Base-by-base conservation (phyloP, 2,113 vertebrate species). In the Labeo catla region DNA sequence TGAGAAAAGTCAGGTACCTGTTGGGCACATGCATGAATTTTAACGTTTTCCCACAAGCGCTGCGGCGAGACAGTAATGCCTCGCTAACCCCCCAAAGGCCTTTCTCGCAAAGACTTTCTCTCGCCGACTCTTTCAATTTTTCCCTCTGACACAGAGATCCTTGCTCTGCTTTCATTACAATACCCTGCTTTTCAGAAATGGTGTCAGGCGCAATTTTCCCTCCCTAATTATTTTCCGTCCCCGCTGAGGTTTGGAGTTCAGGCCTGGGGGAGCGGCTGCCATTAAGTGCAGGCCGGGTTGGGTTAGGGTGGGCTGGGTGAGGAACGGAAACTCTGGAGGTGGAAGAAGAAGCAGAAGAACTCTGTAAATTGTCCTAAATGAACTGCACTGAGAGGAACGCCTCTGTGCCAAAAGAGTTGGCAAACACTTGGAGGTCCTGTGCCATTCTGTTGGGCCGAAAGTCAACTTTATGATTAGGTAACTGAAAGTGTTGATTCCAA, bases 81-180 rank as follows among this genome's bases (percentile, higher is more conserved):
- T 87, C 86, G 11, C 88, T 91, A 91, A 90, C 92, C 91, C 91
- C 93, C 94, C 89, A 89, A 36, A 87, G 91, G 90, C 90, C 91
- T 93, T 92, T 92, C 92, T 90, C 85, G 87, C 86, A 49, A 86
- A 89, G 90, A 90, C 90, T 93, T 93, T 93, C 88, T 87, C 87
- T 91, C 87, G 68, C 65, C 13, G 63, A 85, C 70, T 81, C 45
- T 57, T 70, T 76, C 11, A 7, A 61, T 21, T 34, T 84, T 82
- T 83, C 72, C 88, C 83, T 92, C 91, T 92, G 90, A 93, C 91
- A 93, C 93, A 92, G 91, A 92, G 93, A 93, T 95, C 93, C 92
- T 92, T 94, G 92, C 91, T 95, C 94, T 91, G 94, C 95, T 95
- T 94, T 93, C 93, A 95, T 95, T 95, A 94, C 93, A 93, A 94